Conservation (phyloP, 2,888 invertebrate species). For the Cephus rjabovi region DNA sequence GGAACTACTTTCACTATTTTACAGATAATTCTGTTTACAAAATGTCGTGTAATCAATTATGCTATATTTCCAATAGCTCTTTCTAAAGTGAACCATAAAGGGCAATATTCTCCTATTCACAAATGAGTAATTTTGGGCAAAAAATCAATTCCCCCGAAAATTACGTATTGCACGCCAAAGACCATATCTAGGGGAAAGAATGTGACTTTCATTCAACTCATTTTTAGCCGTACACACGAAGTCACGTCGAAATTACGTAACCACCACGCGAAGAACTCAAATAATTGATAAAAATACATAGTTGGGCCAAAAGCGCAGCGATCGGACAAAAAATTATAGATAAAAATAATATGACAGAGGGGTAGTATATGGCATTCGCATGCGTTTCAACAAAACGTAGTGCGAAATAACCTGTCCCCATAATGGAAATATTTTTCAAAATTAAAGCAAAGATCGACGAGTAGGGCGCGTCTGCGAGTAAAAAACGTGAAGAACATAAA, state of each 20-base stretch:
- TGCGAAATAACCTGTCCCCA: constrained; percentile 1
- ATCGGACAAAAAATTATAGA: not conserved
- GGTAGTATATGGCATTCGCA: not conserved
- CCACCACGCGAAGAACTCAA: constrained; percentile 45
- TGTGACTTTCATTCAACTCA: constrained; percentile 38
- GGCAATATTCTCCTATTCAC: not conserved
- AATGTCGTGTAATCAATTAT: not conserved
- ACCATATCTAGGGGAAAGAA: constrained; percentile 30
- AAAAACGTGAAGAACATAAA: not conserved
- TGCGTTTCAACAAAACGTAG: not conserved
- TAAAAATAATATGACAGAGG: not conserved
- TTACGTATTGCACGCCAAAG: constrained; percentile 9
- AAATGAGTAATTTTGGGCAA: not conserved
- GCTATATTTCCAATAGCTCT: not conserved
- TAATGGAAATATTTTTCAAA: not conserved
- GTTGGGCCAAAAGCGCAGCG: not conserved
- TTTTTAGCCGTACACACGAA: constrained; percentile 38
- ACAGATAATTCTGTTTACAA: constrained; percentile 33
- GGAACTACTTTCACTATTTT: constrained; percentile 30
- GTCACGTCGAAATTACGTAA: constrained; percentile 52
- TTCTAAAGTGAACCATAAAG: not conserved
- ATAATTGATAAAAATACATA: constrained; percentile 49
- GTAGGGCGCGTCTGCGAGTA: not conserved
- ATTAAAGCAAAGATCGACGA: not conserved
- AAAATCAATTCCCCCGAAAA: constrained; percentile 41